Evolutionary conservation across 2,113 vertebrate species (phyloP).

Genomic region (Gymnogyps californianus): DNA sequence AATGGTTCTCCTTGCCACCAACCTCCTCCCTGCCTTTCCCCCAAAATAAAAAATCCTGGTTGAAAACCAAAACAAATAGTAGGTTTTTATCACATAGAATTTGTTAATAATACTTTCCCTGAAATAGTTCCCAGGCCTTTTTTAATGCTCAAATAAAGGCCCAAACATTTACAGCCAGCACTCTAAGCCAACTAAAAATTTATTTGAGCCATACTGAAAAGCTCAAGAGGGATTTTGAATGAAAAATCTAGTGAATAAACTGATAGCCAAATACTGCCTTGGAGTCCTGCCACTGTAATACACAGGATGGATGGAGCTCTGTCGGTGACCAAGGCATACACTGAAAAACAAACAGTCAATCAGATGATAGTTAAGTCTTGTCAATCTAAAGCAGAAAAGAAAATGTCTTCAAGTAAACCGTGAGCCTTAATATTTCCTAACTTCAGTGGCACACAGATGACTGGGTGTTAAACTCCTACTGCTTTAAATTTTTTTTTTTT

Average conservation of each 20-base stretch:
- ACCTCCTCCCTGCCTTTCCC: background rate
- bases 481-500: background rate
- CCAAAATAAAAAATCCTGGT: slow-evolving; percentile 29
- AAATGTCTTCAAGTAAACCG: background rate
- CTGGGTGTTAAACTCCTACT: background rate
- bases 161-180: slow-evolving; percentile 56
- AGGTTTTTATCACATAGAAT: slow-evolving; percentile 55
- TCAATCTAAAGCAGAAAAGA: background rate
- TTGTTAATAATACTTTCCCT: slow-evolving; percentile 56
- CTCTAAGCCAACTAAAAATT: slow-evolving; percentile 61
- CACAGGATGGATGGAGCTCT: background rate
- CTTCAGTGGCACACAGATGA: background rate
- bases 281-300: slow-evolving; percentile 52
- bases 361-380: background rate
- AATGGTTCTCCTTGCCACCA: slow-evolving; percentile 10
- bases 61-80: slow-evolving; percentile 60
- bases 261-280: slow-evolving; percentile 56
- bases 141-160: slow-evolving; percentile 50
- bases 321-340: background rate
- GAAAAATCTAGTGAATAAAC: slow-evolving; percentile 58
- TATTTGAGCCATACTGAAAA: slow-evolving; percentile 56
- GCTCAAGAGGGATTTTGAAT: slow-evolving; percentile 60
- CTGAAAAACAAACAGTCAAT: background rate
- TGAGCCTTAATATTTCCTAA: background rate
- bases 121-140: slow-evolving; percentile 62